A percentile compares a stretch with the other conserved stretches of the same genome.
These are phyloP conservation scores for Tragelaphus strepsiceros DNA, from an alignment of 2,113 vertebrate species.

Conservation along the genomic window DNA sequence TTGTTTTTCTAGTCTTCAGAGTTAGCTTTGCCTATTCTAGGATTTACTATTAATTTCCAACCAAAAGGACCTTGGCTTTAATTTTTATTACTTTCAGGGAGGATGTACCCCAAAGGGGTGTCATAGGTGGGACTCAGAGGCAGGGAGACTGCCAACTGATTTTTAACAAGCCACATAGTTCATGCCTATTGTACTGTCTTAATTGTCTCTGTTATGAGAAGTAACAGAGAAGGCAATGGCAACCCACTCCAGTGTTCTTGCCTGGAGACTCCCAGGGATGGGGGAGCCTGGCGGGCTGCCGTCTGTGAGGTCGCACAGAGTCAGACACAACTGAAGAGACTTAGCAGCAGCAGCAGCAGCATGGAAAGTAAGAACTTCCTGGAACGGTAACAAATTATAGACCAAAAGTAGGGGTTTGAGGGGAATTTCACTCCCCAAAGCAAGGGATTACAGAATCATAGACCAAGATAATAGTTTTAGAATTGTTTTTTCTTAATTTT, in stretches of 20 bases:
- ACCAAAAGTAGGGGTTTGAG: neutral
- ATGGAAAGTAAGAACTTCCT: neutral
- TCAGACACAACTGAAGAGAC: fast-evolving
- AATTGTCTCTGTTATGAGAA: neutral
- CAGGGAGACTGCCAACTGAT: neutral
- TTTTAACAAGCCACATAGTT: neutral
- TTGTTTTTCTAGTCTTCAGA: neutral
- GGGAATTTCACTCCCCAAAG: neutral
- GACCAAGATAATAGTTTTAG: neutral
- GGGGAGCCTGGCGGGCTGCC: no score
- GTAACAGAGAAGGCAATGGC: no score
- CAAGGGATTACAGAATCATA: neutral
- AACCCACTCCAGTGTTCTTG: no score
- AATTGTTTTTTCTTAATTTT: neutral
- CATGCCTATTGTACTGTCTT: no score
- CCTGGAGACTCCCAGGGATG: no score
- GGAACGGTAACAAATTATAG: neutral
- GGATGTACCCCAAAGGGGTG: neutral
- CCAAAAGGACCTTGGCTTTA: neutral
- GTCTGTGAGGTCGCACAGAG: neutral
- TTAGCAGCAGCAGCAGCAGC: neutral
- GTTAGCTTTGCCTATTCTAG: neutral
- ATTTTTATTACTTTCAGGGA: neutral
- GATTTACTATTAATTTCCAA: neutral
- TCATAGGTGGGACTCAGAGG: neutral